phyloP scores from a whole-genome alignment of 2,113 vertebrate species.

The Oryzias melastigma region DNA sequence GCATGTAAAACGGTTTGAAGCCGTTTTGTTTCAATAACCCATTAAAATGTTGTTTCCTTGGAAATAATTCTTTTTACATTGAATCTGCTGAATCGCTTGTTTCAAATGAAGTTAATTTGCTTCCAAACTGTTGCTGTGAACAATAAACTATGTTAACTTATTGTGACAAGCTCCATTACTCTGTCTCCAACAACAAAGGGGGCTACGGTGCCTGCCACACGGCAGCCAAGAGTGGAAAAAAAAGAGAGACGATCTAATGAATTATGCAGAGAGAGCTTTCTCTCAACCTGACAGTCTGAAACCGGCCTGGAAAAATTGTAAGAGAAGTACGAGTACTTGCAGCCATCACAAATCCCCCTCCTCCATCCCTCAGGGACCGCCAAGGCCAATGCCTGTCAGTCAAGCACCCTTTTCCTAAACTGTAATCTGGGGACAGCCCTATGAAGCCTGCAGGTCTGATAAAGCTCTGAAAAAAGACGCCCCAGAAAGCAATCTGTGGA shows the following conservation, averaged over 20 bases:
- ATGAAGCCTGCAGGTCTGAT: slow-evolving; percentile 72
- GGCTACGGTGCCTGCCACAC: slow-evolving; percentile 46
- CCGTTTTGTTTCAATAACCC: slow-evolving; percentile 24
- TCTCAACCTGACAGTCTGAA: slow-evolving; percentile 65
- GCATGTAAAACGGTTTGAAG: slow-evolving; percentile 23
- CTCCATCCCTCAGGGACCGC: slow-evolving; percentile 61
- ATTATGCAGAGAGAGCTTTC: slow-evolving; percentile 75
- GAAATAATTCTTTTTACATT: slow-evolving; percentile 26
- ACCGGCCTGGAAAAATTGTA: slow-evolving; percentile 73
- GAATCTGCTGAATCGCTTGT: slow-evolving; percentile 21
- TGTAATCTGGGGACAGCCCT: slow-evolving; percentile 72
- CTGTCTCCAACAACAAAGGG: slow-evolving; percentile 67
- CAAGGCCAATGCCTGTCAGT: slow-evolving; percentile 76
- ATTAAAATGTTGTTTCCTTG: slow-evolving; percentile 25
- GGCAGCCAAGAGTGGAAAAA: slow-evolving; percentile 60
- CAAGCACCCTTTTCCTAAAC: slow-evolving; percentile 66
- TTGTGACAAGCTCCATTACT: slow-evolving; percentile 72
- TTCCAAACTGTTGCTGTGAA: slow-evolving; percentile 66
- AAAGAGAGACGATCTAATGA: slow-evolving; percentile 69
- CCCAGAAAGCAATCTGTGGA: slow-evolving; percentile 61
- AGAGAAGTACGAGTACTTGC: slow-evolving; percentile 72
- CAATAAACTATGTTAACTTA: slow-evolving; percentile 65
- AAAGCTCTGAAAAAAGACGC: slow-evolving; percentile 65
- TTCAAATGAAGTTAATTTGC: slow-evolving; percentile 58
- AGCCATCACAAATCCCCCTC: slow-evolving; percentile 71